These are phyloP conservation scores for Chrysomela aeneicollis DNA, from an alignment of 2,888 invertebrate species.

Conservation along the genomic window DNA sequence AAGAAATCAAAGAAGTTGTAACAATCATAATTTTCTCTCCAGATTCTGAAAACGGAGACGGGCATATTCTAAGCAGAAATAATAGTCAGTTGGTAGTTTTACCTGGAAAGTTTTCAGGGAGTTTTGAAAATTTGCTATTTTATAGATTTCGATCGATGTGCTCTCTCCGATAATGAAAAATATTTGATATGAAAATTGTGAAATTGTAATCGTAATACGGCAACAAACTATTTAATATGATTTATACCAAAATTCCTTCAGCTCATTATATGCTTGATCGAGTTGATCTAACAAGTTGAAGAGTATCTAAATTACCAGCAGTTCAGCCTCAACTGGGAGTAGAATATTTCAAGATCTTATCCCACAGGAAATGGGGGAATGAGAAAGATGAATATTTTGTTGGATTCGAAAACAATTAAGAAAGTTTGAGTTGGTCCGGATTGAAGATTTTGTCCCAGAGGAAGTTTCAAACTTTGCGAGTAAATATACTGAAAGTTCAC, in stretches of 20 bases:
- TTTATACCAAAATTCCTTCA: background rate
- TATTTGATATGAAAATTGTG: too few species aligned
- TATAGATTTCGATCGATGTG: too few species aligned
- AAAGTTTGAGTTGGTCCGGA: background rate
- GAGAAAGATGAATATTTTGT: background rate
- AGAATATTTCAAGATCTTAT: background rate
- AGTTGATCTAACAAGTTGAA: background rate
- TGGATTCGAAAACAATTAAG: conserved; percentile 2
- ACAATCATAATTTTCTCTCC: too few species aligned
- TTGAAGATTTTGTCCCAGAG: background rate
- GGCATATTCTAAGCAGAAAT: too few species aligned
- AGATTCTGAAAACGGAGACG: too few species aligned
- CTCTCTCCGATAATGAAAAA: too few species aligned
- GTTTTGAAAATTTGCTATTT: too few species aligned
- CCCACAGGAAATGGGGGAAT: background rate
- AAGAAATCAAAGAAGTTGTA: too few species aligned
- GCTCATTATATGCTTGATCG: background rate
- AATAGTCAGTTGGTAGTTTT: too few species aligned
- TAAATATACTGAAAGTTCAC: background rate
- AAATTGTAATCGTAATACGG: too few species aligned
- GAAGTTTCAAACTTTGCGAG: background rate
- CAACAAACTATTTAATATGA: background rate
- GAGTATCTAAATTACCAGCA: background rate
- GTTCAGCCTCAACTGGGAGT: background rate
- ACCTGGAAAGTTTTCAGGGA: too few species aligned